Conservation (phyloP, 2,113 vertebrate species). For the Suncus etruscus region DNA sequence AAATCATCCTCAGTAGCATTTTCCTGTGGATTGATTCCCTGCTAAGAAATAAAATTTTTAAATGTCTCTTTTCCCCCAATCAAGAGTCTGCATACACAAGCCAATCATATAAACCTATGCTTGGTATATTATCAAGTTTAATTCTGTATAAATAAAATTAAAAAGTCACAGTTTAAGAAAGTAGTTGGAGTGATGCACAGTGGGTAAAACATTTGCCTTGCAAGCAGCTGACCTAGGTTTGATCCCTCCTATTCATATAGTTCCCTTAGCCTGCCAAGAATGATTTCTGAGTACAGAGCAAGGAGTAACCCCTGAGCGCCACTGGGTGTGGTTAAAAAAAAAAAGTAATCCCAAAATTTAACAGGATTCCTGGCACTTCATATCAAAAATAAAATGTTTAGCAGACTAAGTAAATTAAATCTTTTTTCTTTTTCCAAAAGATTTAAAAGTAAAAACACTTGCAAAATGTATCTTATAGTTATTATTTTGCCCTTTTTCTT, state of each 20-base stretch:
- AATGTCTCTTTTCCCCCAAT: not conserved
- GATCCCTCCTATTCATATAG: too few relatives aligned
- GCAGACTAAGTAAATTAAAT: constrained; percentile 29
- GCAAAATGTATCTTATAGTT: constrained; percentile 71
- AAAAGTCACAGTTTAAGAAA: constrained; percentile 11
- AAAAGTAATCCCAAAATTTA: not conserved
- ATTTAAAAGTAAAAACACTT: constrained; percentile 6
- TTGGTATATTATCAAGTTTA: not conserved
- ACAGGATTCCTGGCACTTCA: constrained; percentile 28
- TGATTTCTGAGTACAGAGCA: too few relatives aligned
- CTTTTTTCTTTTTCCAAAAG: constrained; percentile 42
- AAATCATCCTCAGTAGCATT: constrained; percentile 35
- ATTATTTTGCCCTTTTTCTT: constrained; percentile 70
- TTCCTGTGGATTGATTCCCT: constrained; percentile 42
- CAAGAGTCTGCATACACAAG: not conserved
- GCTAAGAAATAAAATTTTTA: constrained; percentile 39
- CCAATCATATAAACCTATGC: not conserved
- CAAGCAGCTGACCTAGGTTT: too few relatives aligned
- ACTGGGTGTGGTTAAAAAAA: too few relatives aligned
- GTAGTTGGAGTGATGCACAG: not conserved
- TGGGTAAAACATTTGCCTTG: too few relatives aligned
- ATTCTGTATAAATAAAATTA: constrained; percentile 27
- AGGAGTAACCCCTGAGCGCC: too few relatives aligned
- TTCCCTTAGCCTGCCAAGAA: too few relatives aligned
- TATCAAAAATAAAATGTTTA: not conserved